Base-by-base conservation (phyloP, 2,797 vertebrate genomes). In the Sparidentex hasta region DNA sequence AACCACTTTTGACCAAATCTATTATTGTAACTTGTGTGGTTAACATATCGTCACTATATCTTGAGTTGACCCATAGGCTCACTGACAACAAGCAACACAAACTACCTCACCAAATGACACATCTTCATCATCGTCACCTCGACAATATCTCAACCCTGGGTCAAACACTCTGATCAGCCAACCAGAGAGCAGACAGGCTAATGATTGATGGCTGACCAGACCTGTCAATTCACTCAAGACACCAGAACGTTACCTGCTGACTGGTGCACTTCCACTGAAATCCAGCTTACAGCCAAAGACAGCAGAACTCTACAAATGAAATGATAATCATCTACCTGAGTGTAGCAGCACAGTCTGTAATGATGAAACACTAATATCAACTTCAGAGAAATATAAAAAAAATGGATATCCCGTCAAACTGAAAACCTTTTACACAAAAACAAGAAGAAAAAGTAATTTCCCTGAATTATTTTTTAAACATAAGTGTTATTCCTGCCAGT, bases 161-260 rank as follows among this genome's bases (percentile, higher is more conserved):
- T 65, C 55, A 70, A 43, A 74, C 41, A 46, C 20, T 23, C 25
- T 38, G 43, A 52, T 61, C 33, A 62, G 41, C 66, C 59, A 76
- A 70, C 69, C 62, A 59, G 20, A 6, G 41, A 0, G 2, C 16
- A 63, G 74, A 3, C 13, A 2, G 16, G 11, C 73, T 16, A 21
- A 21, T 59, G 62, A 78, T 2, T 69, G 52, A 82, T 61, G 43
- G 38, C 25, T 63, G 44, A 67, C 44, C 11, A 29, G 5, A 44
- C 46, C 55, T 14, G 55, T 78, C 58, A 48, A 9, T 73, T 65
- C 29, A 9, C 7, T 17, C 9, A 7, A 43, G 55, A 44, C 0
- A 11, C 17, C 18, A n/a, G 18, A 20, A 23, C 44, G 18, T 29
- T 11, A 17, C 44, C 66, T 78, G 74, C 74, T 74, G 62, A 52